Evolutionary conservation across 2,888 invertebrate species (phyloP), one percentile per base, ranked within the genome.

Genomic region (Tetranychus piercei): DNA sequence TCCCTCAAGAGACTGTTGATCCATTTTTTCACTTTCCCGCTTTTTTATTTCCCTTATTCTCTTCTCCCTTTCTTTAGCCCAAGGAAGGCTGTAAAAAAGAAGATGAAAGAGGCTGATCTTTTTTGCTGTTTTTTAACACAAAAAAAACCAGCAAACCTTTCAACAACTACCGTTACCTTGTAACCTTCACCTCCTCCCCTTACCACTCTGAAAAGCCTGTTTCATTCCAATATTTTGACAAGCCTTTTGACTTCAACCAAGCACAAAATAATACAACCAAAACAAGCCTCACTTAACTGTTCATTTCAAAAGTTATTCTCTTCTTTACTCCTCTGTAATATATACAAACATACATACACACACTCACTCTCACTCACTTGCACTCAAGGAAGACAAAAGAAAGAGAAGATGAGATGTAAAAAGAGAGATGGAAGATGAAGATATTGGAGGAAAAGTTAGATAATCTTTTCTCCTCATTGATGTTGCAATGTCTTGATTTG

Each of bases 171-270:
- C 55, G 55, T 55, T 55, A 55, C 15, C 55, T 55, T 55, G 55
- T 55, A 55, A 15, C 55, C 55, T 55, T 55, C 67, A 18, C 67
- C 23, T n/a, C n/a, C 67, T 67, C 67, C 23, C 69, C 20, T 22
- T 69, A 20, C 8, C 69, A 20, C 69, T 69, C 69, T 69, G 20
- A 23, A 22, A 23, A 69, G 69, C 20, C 20, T 69, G 69, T 23
- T 69, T 55, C 55, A 55, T 55, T 55, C 55, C 55, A 55, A 55
- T 55, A 55, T 55, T 55, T 55, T 55, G 55, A 55, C 55, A 55
- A 55, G 55, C 55, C 55, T 55, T 55, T 55, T 55, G 55, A 55
- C 55, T 55, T 55, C 55, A 55, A 9, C 55, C 55, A 55, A 55
- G 55, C 55, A 55, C 55, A 55, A 55, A 55, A 55, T 55, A 9